A percentile compares a stretch with the other conserved stretches of the same genome.
Conservation (phyloP, 2,888 invertebrate genomes). For the Chromoteleia sp. region DNA sequence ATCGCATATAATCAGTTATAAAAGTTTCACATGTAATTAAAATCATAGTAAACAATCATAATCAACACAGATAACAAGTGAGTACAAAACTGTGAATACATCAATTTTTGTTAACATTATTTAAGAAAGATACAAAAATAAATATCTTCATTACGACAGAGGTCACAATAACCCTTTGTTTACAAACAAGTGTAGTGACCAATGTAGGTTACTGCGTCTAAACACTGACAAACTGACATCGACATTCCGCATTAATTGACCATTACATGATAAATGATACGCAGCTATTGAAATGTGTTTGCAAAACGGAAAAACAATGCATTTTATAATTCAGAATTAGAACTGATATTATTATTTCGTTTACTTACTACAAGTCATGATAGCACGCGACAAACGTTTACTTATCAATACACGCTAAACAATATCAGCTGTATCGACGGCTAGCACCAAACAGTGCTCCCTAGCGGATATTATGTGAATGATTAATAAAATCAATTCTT, state of each 20-base stretch:
- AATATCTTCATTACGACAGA: neutral
- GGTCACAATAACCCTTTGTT: conserved; percentile 32
- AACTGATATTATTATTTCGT: conserved; percentile 25
- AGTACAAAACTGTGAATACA: too few species aligned
- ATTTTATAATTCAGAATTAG: conserved; percentile 6
- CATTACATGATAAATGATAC: conserved; percentile 53
- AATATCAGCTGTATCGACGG: conserved; percentile 63
- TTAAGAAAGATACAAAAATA: neutral
- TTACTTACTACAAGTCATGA: conserved; percentile 62
- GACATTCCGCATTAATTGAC: conserved; percentile 25
- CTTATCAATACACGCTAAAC: conserved; percentile 59
- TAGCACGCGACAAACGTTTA: conserved; percentile 51
- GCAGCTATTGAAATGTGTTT: neutral
- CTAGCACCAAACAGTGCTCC: conserved; percentile 41
- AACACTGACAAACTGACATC: conserved; percentile 15
- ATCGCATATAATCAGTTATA: neutral
- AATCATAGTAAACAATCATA: neutral
- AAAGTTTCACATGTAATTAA: neutral
- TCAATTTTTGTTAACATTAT: neutral
- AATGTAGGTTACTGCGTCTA: conserved; percentile 60
- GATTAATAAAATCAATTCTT: conserved; percentile 37
- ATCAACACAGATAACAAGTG: neutral
- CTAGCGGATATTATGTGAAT: conserved; percentile 24
- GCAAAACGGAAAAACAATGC: neutral
- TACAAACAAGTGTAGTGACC: conserved; percentile 19